Percentiles rank a stretch among this genome's conserved stretches.
These are phyloP conservation scores for Eupristina koningsbergeri DNA, from an alignment of 1,140 invertebrate species.

Conservation along the genomic window DNA sequence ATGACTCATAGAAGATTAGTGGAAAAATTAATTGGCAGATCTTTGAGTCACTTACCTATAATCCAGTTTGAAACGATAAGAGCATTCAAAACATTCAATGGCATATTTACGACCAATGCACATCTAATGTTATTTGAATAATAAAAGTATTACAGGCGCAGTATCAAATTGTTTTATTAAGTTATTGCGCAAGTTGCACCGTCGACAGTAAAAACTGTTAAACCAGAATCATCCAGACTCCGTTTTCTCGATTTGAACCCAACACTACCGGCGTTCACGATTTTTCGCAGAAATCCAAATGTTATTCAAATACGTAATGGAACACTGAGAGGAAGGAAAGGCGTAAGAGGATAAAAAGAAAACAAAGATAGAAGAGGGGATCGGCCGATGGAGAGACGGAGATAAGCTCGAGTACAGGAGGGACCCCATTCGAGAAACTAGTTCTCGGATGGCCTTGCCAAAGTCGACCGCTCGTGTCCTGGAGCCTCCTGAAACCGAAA, in stretches of 20 bases:
- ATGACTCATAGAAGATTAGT: too few relatives aligned
- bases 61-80: too few relatives aligned
- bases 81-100: too few relatives aligned
- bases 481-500: not conserved
- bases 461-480: slow-evolving; percentile 27
- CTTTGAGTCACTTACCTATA: too few relatives aligned
- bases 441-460: slow-evolving; percentile 43
- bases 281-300: slow-evolving; percentile 36
- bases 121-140: not conserved
- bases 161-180: not conserved
- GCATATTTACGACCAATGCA: too few relatives aligned
- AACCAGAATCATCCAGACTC: not conserved
- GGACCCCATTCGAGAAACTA: slow-evolving; percentile 15
- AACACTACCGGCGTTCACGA: not conserved
- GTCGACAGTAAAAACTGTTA: slow-evolving; percentile 28
- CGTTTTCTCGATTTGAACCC: not conserved
- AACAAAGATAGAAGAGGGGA: not conserved
- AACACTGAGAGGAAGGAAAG: not conserved
- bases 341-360: not conserved
- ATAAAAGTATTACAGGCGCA: not conserved
- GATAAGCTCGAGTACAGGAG: slow-evolving; percentile 9
- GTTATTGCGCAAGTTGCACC: not conserved
- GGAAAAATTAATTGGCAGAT: too few relatives aligned
- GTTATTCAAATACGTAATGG: slow-evolving; percentile 41
- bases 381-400: slow-evolving; percentile 18